A percentile compares a stretch with the other conserved stretches of the same genome.
Conservation (phyloP, 2,888 invertebrate genomes). For the Phortica magna region DNA sequence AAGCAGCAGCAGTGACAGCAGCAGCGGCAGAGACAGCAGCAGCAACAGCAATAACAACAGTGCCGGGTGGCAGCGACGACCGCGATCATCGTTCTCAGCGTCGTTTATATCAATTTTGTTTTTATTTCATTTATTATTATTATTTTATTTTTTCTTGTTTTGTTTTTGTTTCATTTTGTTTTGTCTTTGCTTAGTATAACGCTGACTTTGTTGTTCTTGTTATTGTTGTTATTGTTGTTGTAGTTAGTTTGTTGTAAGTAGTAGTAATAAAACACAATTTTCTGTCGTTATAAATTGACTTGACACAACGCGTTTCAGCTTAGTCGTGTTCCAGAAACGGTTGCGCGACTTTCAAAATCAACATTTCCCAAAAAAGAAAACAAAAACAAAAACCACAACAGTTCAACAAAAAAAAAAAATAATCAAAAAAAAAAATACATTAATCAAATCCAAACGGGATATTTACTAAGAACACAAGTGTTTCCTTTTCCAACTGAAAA, state of each 20-base stretch:
- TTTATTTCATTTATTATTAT: not conserved
- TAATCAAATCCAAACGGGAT: not conserved
- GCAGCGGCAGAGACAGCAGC: not conserved
- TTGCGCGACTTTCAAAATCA: slow-evolving; percentile 63
- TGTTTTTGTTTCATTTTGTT: slow-evolving; percentile 23
- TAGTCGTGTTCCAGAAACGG: slow-evolving; percentile 77
- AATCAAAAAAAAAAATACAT: slow-evolving; percentile 6
- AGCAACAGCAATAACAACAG: not conserved
- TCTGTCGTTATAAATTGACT: slow-evolving; percentile 76
- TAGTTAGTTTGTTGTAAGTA: slow-evolving; percentile 44
- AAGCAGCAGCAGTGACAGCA: slow-evolving; percentile 25
- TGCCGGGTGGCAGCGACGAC: slow-evolving; percentile 33
- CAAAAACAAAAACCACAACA: not conserved
- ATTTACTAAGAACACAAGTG: not conserved
- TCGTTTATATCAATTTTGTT: slow-evolving; percentile 20
- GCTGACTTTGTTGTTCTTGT: slow-evolving; percentile 24
- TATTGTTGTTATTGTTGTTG: slow-evolving; percentile 36
- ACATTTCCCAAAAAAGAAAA: slow-evolving; percentile 32
- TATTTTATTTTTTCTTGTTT: slow-evolving; percentile 30
- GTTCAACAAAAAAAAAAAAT: slow-evolving; percentile 14
- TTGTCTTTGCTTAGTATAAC: not conserved
- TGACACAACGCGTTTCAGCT: slow-evolving; percentile 72
- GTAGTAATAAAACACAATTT: slow-evolving; percentile 40
- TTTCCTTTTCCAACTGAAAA: too few relatives aligned
- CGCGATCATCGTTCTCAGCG: slow-evolving; percentile 27